Base-by-base conservation (phyloP, 2,113 vertebrate genomes). In the Microtus ochrogaster region DNA sequence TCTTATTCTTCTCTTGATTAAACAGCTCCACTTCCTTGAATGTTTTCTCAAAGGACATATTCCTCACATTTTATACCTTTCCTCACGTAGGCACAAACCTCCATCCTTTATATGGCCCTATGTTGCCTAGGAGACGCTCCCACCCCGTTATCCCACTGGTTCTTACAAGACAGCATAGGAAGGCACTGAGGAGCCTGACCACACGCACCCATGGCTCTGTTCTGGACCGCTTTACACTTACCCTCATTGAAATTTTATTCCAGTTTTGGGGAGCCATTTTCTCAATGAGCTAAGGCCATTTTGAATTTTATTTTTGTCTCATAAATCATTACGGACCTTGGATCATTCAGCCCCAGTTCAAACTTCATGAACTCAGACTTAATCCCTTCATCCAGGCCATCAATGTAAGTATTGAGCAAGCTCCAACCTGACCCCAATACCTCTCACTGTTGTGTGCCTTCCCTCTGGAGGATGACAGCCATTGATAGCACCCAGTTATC, bases 261-360 rank as follows among this genome's bases (percentile, higher is more conserved):
- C 93, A 87, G 26, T 79, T 92, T 85, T 83, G 83, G 72, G 52
- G 11, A 94, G 89, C 58, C 61, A 89, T 94, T 97, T 96, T 93
- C 76, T 79, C 93, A 85, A 65, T 49, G 72, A 94, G 79, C 72
- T 72, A 88, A 85, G 66, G 66, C 41, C 79, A 95, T 92, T 94
- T 84, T 82, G 82, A 92, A 92, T 89, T 96, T 96, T 90, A 96
- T 96, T 96, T 97, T 97, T 93, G 76, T 95, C 95, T 88, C 90
- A n/a, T 68, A 95, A 36, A 93, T 90, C 55, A 89, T 63, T 90
- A 96, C 91, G 79, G 78, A 58, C 14, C 28, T 39, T 76, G 66
- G 65, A 76, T 78, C 72, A 94, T 96, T 97, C 92, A 78, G 92
- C 78, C 66, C 72, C 83, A 76, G 88, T 84, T 94, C 86, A 92